phyloP scores from a whole-genome alignment of 2,888 invertebrate species.

The Hyposoter dolosus region DNA sequence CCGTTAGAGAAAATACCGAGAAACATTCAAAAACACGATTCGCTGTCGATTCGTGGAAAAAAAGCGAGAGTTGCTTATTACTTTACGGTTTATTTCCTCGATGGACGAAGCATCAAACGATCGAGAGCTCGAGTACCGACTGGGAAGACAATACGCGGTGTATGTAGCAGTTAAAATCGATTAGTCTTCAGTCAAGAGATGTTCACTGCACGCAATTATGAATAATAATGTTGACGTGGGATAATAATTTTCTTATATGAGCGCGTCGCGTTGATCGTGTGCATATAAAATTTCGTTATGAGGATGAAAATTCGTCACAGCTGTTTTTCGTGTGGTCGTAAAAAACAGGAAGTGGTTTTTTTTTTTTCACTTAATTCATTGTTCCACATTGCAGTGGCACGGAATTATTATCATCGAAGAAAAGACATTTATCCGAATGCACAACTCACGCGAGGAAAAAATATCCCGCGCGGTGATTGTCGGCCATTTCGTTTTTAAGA shows the following conservation, averaged over 20 bases:
- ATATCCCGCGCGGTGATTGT: neutral
- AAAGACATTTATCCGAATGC: neutral
- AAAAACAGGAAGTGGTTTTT: constrained; percentile 12
- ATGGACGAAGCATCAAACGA: neutral
- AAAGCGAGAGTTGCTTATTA: neutral
- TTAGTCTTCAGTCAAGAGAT: constrained; percentile 16
- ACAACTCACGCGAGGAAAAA: neutral
- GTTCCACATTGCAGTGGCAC: neutral
- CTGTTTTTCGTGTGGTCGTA: neutral
- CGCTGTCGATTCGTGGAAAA: neutral
- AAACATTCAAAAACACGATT: neutral
- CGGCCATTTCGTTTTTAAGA: neutral
- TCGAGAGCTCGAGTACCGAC: neutral
- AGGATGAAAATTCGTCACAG: neutral
- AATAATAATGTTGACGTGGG: constrained; percentile 16
- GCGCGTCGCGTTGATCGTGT: neutral
- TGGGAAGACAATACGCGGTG: neutral
- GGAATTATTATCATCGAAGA: neutral
- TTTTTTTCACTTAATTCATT: neutral
- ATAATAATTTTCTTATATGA: neutral
- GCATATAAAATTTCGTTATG: neutral
- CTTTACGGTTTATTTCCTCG: constrained; percentile 10
- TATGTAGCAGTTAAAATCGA: constrained; percentile 18
- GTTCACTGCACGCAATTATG: constrained; percentile 11
- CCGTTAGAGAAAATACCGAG: neutral